Base-by-base conservation (phyloP, 1,140 invertebrate genomes). In the Dendrolimus punctatus region DNA sequence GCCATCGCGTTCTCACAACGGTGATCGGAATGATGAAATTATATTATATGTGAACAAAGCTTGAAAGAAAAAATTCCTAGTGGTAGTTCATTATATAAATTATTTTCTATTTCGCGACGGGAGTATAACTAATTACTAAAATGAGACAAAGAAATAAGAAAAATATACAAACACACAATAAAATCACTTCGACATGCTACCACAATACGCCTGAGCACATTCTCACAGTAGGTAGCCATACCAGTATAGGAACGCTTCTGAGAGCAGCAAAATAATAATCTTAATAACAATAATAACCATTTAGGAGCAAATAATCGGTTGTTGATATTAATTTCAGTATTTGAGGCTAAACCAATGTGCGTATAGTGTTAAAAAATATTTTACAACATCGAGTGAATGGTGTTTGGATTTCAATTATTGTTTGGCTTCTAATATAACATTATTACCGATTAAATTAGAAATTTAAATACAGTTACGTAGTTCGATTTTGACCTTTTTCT, bases 191-290 rank as follows among this genome's bases (percentile, higher is more conserved):
- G 57, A 62, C 70, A 69, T 69, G 66, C 66, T 64, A 72, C 64
- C 64, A 72, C 67, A 69, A 64, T 62, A 69, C 60, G 48, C 62
- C 47, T 60, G 49, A 69, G 64, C 64, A 62, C 69, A 71, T 66
- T 68, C 59, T 59, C 69, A 64, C 55, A 68, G 57, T 60, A 64
- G 52, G 66, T 61, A 60, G 62, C 69, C 64, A 71, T 66, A 39
- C 60, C 66, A 62, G 52, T 51, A 55, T 51, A 57, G 45, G 46
- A 60, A 55, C 36, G 49, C 47, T 48, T 58, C 49, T 47, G 40
- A 49, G 55, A 51, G 44, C 60, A 63, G 62, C 68, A 65, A 68
- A 68, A 57, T 52, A 70, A 53, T 50, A 55, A 10, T 56, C 23
- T 46, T 49, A 58, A 9, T 40, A 41, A 49, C n/a, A 38, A 10